Conservation (phyloP, 2,113 vertebrate species). For the Nycticryphes semicollaris region DNA sequence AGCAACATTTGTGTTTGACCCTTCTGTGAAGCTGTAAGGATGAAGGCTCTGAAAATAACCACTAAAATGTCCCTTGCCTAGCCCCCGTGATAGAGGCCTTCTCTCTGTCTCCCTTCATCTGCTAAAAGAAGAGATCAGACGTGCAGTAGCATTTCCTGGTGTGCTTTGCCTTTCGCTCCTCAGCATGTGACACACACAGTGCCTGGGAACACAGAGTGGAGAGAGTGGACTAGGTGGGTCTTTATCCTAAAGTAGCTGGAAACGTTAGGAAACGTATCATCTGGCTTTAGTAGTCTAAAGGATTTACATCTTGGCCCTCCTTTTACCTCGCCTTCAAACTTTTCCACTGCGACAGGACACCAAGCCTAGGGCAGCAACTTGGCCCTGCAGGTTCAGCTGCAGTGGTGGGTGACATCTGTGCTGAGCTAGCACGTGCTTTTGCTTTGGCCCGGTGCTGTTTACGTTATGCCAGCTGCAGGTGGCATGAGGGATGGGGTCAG, state of each 20-base stretch:
- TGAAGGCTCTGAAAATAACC: constrained; percentile 42
- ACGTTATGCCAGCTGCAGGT: neutral
- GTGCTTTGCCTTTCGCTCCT: neutral
- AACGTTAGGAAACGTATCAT: neutral
- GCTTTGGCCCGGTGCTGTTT: neutral
- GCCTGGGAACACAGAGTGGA: neutral
- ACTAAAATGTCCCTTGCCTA: neutral
- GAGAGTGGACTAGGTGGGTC: neutral
- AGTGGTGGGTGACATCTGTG: fast-evolving
- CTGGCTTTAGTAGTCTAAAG: neutral
- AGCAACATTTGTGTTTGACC: neutral
- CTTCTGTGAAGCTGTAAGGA: constrained; percentile 52
- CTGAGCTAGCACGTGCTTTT: neutral
- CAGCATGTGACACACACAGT: neutral
- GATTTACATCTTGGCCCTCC: neutral
- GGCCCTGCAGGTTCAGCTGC: neutral
- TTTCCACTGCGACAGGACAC: neutral
- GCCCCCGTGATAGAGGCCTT: neutral
- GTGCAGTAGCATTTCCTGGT: neutral
- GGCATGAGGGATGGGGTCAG: neutral
- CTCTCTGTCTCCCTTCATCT: neutral
- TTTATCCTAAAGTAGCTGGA: neutral
- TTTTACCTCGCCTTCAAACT: neutral
- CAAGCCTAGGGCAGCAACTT: neutral
- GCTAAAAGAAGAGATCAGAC: neutral